Evolutionary conservation across 2,888 invertebrate genomes (phyloP), one percentile per base, ranked within the genome.

Genomic region (Polietes domitor): DNA sequence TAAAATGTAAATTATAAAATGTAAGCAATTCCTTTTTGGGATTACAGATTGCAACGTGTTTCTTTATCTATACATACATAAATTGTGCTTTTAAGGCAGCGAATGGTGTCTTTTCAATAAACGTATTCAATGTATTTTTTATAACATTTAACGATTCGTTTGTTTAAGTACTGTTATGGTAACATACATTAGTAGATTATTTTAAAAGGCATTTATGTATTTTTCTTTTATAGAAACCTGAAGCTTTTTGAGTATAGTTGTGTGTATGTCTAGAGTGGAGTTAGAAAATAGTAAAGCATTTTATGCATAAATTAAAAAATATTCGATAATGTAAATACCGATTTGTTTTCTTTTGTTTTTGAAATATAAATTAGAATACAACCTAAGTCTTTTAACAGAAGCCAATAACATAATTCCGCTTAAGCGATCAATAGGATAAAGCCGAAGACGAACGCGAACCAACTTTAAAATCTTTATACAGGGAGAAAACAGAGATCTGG

Each of bases 391-490:
- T 72, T 82, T 72, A 15, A 21, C 10, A 41, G 32, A 73, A 43
- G 53, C 32, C 32, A 73, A 76, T 65, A 9, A 24, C 17, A 76
- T 71, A 47, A 15, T 61, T 53, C 58, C 43, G 6, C n/a, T 32
- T 19, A 15, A 2, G 19, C 15, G n/a, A 28, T 92, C 91, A 94
- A 91, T 94, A 94, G 85, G 94, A 94, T 89, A 95, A 93, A 89
- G 96, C 94, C 86, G 96, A 96, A 87, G 95, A 94, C 89, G 95
- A 95, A 92, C 95, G 95, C 89, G 96, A 96, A 88, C 96, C 96
- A 88, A 96, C 96, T 85, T 96, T 97, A 92, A 97, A 97, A 94
- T 98, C 98, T 94, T 97, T 97, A 92, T 97, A 98, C 92, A 97
- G 97, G 78, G 97, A 97, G 92, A 98, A 98, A 83, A 98, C 97